Evolutionary conservation across 2,888 invertebrate genomes (phyloP).

Genomic region (Agrochola litura): DNA sequence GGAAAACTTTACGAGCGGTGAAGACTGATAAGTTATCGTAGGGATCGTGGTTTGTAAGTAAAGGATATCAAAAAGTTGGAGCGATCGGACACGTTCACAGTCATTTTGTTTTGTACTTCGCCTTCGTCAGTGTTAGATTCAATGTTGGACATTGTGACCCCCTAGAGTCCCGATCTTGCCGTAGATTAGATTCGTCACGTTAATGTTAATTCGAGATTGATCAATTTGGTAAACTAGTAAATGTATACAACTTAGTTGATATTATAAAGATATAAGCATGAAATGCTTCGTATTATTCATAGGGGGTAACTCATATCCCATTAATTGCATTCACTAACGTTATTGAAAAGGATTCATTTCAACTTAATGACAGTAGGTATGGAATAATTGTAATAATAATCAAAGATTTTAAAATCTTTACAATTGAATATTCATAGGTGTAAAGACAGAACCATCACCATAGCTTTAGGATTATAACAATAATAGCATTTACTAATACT

Average conservation of each 20-base stretch:
- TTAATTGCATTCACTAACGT: conserved; percentile 72
- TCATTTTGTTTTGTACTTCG: conserved; percentile 79
- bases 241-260: conserved; percentile 87
- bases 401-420: conserved; percentile 77
- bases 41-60: conserved; percentile 85
- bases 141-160: conserved; percentile 85
- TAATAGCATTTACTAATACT: conserved; percentile 87
- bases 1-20: conserved; percentile 87
- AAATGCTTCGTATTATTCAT: conserved; percentile 85
- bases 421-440: conserved; percentile 79
- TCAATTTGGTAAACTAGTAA: conserved; percentile 85
- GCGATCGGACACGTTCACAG: conserved; percentile 81
- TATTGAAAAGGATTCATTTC: conserved; percentile 73
- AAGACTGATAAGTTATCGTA: conserved; percentile 89
- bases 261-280: conserved; percentile 83
- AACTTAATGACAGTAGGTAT: conserved; percentile 72
- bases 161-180: conserved; percentile 83
- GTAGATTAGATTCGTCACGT: conserved; percentile 87
- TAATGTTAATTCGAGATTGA: conserved; percentile 86
- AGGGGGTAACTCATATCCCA: conserved; percentile 82
- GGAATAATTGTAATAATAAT: conserved; percentile 74
- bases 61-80: conserved; percentile 80
- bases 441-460: conserved; percentile 86
- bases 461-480: conserved; percentile 89
- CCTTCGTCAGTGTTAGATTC: conserved; percentile 88